phyloP scores from a whole-genome alignment of 1,140 invertebrate species.

The Drepana arcuata region DNA sequence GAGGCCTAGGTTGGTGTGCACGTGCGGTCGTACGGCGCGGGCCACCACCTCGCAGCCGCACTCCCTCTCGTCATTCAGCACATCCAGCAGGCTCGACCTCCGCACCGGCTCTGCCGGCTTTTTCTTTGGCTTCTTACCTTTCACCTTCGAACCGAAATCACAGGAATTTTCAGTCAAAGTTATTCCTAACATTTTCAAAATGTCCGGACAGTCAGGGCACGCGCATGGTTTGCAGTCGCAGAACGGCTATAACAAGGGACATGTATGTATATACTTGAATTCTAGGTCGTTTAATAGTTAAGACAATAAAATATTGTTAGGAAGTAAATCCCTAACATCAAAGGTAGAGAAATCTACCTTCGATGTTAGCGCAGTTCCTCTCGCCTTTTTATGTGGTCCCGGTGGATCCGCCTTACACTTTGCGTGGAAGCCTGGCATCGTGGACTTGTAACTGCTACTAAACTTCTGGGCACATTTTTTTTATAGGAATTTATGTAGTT shows the following conservation, averaged over 20 bases:
- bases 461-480: too few relatives aligned
- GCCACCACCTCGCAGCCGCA: conserved; percentile 28
- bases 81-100: conserved; percentile 11
- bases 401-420: too few relatives aligned
- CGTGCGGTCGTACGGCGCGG: conserved; percentile 20
- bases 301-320: too few relatives aligned
- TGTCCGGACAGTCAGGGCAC: conserved; percentile 25
- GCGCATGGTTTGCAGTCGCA: conserved; percentile 26
- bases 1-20: conserved; percentile 19
- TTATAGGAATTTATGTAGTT: too few relatives aligned
- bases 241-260: conserved; percentile 36
- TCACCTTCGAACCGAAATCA: conserved; percentile 11
- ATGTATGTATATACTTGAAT: too few relatives aligned
- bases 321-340: too few relatives aligned
- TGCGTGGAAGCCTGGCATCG: conserved; percentile 5
- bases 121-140: conserved; percentile 3
- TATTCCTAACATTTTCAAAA: conserved; percentile 20
- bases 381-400: background rate
- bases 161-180: conserved; percentile 15
- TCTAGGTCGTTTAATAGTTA: too few relatives aligned
- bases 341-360: too few relatives aligned
- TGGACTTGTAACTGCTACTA: too few relatives aligned
- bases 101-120: background rate
- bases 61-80: conserved; percentile 13
- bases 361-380: background rate